Percentiles rank a stretch among this genome's conserved stretches.
Evolutionary conservation across 1,140 invertebrate genomes (phyloP).

Genomic region (Teleopsis dalmanni): DNA sequence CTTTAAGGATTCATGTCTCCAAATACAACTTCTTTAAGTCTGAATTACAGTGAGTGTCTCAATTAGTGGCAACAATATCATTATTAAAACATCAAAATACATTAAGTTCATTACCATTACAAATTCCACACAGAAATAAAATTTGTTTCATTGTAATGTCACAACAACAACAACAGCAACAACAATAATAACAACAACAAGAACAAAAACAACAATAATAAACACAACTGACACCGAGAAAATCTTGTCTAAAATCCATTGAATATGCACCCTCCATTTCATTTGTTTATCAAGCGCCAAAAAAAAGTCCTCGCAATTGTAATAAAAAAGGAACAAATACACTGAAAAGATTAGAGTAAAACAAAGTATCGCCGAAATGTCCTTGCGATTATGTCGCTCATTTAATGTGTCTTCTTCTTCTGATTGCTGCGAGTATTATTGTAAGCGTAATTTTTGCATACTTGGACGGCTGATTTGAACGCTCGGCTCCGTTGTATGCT

Average conservation of each 20-base stretch:
- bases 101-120: slow-evolving; percentile 8
- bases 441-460: background rate
- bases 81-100: background rate
- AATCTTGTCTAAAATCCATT: no score
- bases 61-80: slow-evolving; percentile 1
- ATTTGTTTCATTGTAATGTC: slow-evolving; percentile 6
- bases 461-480: background rate
- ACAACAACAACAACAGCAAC: background rate
- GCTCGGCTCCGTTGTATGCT: background rate
- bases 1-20: background rate
- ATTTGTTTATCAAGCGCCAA: background rate
- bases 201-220: background rate
- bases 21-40: background rate
- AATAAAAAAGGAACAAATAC: background rate
- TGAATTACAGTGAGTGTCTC: background rate
- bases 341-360: no score
- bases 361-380: no score
- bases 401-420: no score
- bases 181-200: background rate
- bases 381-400: no score
- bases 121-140: slow-evolving; percentile 9
- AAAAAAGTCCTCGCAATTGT: background rate
- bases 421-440: background rate
- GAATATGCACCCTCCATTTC: no score
- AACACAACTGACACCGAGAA: background rate